Evolutionary conservation across 2,888 invertebrate genomes (phyloP).

Genomic region (Gonocerus acuteangulatus): DNA sequence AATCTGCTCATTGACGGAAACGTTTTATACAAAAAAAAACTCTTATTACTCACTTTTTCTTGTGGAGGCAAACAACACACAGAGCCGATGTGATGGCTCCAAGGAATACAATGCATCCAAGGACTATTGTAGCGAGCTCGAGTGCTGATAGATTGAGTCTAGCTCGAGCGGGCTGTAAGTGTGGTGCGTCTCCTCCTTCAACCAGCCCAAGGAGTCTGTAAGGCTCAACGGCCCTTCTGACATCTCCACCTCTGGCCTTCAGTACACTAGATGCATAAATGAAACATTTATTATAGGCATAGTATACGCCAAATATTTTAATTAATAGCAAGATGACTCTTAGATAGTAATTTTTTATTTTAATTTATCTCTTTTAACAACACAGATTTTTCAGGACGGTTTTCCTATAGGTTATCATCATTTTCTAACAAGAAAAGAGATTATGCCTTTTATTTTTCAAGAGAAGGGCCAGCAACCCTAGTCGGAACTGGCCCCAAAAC

Average conservation of each 20-base stretch:
- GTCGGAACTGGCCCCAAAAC: no score
- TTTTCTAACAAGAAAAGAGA: no score
- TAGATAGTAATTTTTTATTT: no score
- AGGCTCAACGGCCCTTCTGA: slow-evolving; percentile 57
- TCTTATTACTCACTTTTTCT: slow-evolving; percentile 38
- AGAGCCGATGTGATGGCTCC: slow-evolving; percentile 72
- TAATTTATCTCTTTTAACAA: no score
- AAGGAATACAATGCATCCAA: slow-evolving; percentile 72
- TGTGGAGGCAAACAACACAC: slow-evolving; percentile 52
- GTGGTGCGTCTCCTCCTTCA: slow-evolving; percentile 27
- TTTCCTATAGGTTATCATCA: no score
- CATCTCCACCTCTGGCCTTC: slow-evolving; percentile 52
- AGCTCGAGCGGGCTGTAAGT: slow-evolving; percentile 9
- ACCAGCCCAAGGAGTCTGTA: slow-evolving; percentile 52
- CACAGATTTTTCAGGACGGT: no score
- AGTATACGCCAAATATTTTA: no score
- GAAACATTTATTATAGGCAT: not conserved
- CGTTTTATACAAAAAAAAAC: slow-evolving; percentile 2
- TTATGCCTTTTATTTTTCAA: no score
- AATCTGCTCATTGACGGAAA: not conserved
- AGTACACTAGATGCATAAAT: slow-evolving; percentile 50
- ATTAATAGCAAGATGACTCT: not conserved
- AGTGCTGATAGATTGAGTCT: slow-evolving; percentile 52
- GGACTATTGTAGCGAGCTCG: slow-evolving; percentile 70
- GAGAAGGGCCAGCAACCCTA: no score